phyloP scores from a whole-genome alignment of 2,888 invertebrate species.

The Mythimna ferrago region DNA sequence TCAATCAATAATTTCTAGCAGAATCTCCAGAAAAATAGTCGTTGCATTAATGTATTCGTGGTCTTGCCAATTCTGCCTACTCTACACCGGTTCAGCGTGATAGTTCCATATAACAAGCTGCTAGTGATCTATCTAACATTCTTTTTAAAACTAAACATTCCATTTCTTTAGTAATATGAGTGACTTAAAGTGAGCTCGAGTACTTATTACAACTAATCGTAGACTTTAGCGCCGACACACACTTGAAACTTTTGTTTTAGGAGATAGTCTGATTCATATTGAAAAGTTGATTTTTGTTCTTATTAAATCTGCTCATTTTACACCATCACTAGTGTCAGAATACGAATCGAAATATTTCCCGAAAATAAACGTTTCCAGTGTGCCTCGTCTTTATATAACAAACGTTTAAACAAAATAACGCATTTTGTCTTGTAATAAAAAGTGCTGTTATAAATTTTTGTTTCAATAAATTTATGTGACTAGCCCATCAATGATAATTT shows the following conservation, averaged over 20 bases:
- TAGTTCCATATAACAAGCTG: constrained; percentile 54
- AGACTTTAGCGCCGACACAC: constrained; percentile 54
- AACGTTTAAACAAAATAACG: constrained; percentile 58
- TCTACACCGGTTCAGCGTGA: constrained; percentile 52
- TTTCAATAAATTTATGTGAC: constrained; percentile 72
- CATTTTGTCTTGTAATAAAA: constrained; percentile 56
- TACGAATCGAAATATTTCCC: not conserved
- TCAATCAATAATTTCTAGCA: constrained; percentile 33
- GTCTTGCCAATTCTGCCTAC: constrained; percentile 72
- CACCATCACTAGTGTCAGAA: no score
- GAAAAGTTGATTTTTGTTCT: not conserved
- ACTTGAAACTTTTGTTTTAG: constrained; percentile 49
- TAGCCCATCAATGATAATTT: constrained; percentile 58
- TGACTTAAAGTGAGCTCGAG: constrained; percentile 90
- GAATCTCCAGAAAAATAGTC: constrained; percentile 47
- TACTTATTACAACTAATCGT: constrained; percentile 81
- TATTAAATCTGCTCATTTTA: no score
- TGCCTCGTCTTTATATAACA: constrained; percentile 58
- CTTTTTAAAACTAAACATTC: constrained; percentile 84
- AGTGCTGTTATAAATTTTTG: constrained; percentile 70
- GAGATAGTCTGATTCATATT: constrained; percentile 24
- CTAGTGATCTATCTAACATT: constrained; percentile 72
- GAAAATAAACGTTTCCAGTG: constrained; percentile 47
- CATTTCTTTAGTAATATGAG: constrained; percentile 82
- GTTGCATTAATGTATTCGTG: constrained; percentile 59